Evolutionary conservation across 2,888 invertebrate species (phyloP), one percentile per base, ranked within the genome.

Genomic region (Caenorhabditis sp.): DNA sequence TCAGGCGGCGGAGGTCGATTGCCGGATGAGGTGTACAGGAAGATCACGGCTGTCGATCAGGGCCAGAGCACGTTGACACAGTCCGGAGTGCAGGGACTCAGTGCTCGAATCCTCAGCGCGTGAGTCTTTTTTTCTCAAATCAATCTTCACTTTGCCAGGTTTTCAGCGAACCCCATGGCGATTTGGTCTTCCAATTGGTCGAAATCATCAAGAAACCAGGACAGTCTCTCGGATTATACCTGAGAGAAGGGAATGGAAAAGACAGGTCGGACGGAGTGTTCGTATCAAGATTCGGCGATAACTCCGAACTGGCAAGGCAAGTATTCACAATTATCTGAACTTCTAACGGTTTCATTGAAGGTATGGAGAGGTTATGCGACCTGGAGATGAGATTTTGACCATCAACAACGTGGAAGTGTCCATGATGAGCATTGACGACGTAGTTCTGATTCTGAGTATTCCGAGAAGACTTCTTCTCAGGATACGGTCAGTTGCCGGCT

Each of bases 181-280:
- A 82, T 17, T 62, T 80, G 26, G 82, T 89, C 7, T 84, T 86
- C 20, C 89, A 89, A 63, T 82, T 96, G 89, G 96, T 99, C 85
- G 99, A 99, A 91, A 97, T 99, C 89, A 96, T 99, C 83, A 99
- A 99, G 91, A 93, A 97, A 86, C 99, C 99, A 0, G 99, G 98
- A 13, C 98, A 99, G 91, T 84, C 84, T n/a, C 92, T 99, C 80
- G 99, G 99, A 45, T 92, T 99, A 75, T 99, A 99, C 90, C 97
- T 99, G 17, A 71, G 89, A 17, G 98, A 99, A 88, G 97, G 98
- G n/a, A 97, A 99, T 89, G 98, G 97, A n/a, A 93, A 94, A 62
- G 95, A 95, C 88, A 93, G 96, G 77, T 93, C 93, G 50, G 96
- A 96, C 88, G 99, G 99, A 48, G 98, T 99, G 77, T 99, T 99